Base-by-base conservation (phyloP, 2,797 vertebrate genomes). In the Mormyrus hasselquistii region DNA sequence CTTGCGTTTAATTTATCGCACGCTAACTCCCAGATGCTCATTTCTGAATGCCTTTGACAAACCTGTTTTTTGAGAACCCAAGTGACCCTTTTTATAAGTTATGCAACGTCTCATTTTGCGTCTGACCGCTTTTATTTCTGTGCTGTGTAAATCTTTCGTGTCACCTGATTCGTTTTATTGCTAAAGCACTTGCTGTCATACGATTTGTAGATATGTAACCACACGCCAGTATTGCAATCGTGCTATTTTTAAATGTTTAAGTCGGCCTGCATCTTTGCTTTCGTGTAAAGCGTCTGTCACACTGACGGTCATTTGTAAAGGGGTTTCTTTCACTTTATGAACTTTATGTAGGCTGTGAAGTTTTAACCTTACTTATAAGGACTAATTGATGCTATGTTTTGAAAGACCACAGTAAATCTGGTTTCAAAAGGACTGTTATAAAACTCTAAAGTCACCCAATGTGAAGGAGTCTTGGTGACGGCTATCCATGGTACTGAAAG, bases 401-500 rank as follows among this genome's bases (percentile, higher is more conserved):
- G 73, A 79, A 79, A 47, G 73, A 10, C 38, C 73, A 44, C 16
- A 44, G 14, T 79, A 85, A 85, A 85, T 85, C 44, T 25, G 19
- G 41, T 85, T 52, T 25, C n/a, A 85, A 85, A 52, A 85, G 10
- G 1, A 14, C 25, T 25, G 49, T 16, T 22, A 34, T 69, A 5
- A 69, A 69, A 34, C 62, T 73, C 83, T 84, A 53, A 86, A 86
- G 50, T 9, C 22, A 34, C 5, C 2, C 47, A 7, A 38, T 12
- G 29, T 55, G 55, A 38, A 57, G 12, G 73, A 47, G 29, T 12
- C 85, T 4, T 34, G 29, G 34, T 86, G 47, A 55, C 85, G 34
- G 52, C 85, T 86, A 53, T 86, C 85, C 52, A 57, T 86, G 85
- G 85, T 86, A 57, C 85, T 86, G 85, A 86, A 86, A 34, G n/a